Conservation (phyloP, 53 echinoderm and acorn worm genomes). For the Mesocentrotus franciscanus region DNA sequence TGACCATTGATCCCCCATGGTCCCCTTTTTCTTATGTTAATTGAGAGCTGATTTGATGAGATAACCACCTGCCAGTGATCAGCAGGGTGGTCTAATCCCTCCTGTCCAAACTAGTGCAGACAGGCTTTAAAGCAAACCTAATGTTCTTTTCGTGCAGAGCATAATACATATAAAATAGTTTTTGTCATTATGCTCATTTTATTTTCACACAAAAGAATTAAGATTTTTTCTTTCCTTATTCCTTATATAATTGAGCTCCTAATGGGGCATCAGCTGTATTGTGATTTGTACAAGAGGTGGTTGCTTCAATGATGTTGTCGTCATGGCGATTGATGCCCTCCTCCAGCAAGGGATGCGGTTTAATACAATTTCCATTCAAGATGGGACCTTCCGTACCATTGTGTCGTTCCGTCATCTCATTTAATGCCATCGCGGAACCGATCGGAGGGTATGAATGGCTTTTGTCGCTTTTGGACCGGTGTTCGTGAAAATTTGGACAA, state of each 20-base stretch:
- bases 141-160: background rate
- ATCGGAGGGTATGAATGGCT: conserved; percentile 36
- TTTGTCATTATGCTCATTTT: background rate
- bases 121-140: conserved; percentile 2
- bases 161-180: background rate
- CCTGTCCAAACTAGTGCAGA: too few species aligned
- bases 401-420: background rate
- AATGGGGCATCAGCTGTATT: conserved; percentile 22
- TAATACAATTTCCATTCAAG: background rate
- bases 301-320: background rate
- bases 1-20: too few species aligned
- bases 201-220: conserved; percentile 6
- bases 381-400: background rate
- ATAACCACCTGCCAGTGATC: too few species aligned
- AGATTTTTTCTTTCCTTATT: background rate
- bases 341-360: background rate
- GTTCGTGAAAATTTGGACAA: conserved; percentile 29
- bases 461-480: background rate
- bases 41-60: too few species aligned
- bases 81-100: too few species aligned
- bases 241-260: background rate
- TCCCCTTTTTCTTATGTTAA: too few species aligned
- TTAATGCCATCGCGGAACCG: background rate
- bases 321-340: conserved; percentile 14
- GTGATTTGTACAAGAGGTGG: conserved; percentile 28